Conservation (phyloP, 2,888 invertebrate genomes). For the Cryptops parisi region DNA sequence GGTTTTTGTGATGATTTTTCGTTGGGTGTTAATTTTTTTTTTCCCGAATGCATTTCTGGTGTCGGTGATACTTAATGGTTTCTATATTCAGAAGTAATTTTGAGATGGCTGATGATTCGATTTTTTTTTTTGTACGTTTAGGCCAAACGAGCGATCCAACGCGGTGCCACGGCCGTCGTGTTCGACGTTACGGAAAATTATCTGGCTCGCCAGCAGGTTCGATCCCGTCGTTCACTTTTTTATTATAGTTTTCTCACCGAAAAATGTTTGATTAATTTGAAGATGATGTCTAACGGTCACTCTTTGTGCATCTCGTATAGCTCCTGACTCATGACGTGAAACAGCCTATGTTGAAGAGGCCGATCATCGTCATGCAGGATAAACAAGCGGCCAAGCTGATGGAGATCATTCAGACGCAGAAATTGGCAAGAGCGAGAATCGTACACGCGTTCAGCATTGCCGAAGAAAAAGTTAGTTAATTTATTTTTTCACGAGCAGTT, state of each 20-base stretch:
- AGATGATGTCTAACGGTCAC: too few species aligned
- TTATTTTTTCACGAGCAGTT: too few species aligned
- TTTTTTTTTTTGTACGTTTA: conserved; percentile 6
- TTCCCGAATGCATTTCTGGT: neutral
- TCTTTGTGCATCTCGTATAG: conserved; percentile 6
- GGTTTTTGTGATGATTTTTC: too few species aligned
- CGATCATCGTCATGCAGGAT: conserved; percentile 15
- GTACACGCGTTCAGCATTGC: conserved; percentile 11
- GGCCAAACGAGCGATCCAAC: conserved; percentile 16
- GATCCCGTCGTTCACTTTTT: neutral
- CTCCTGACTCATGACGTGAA: conserved; percentile 13
- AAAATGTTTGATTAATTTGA: too few species aligned
- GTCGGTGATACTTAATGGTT: neutral
- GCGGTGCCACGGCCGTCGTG: conserved; percentile 17
- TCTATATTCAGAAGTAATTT: neutral
- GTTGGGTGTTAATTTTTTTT: neutral
- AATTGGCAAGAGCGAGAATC: conserved; percentile 11
- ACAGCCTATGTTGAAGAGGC: conserved; percentile 10
- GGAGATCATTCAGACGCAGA: conserved; percentile 14
- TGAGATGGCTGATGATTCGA: neutral
- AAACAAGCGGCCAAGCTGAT: conserved; percentile 15
- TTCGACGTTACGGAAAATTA: conserved; percentile 16
- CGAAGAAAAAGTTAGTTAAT: conserved; percentile 5
- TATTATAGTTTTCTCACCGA: too few species aligned
- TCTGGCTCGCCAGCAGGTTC: conserved; percentile 13